phyloP scores from a whole-genome alignment of 1,140 invertebrate species.

The Bombus turneri region DNA sequence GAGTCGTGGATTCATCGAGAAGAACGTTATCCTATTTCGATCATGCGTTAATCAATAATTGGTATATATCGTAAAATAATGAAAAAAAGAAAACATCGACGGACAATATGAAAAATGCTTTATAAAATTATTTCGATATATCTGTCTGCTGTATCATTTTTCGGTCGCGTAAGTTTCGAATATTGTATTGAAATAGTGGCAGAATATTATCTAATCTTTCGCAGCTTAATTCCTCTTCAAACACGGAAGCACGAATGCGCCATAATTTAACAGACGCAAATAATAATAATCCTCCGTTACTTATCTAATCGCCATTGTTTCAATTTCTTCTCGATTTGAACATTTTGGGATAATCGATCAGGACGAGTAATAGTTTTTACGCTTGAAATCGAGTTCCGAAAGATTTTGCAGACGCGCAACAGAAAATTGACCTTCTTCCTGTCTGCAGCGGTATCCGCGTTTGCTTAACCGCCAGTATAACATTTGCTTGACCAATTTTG shows the following conservation, averaged over 20 bases:
- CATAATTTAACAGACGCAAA: not conserved
- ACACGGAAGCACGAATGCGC: conserved; percentile 27
- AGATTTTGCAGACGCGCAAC: not conserved
- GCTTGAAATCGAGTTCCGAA: not conserved
- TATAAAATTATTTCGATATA: not conserved
- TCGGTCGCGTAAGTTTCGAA: not conserved
- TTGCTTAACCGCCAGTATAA: not conserved
- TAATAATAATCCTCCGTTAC: not conserved
- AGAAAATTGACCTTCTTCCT: not conserved
- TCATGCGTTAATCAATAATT: not conserved
- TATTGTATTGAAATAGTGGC: not conserved
- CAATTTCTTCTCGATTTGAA: not conserved
- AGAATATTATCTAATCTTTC: conserved; percentile 34
- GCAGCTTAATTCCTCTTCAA: not conserved
- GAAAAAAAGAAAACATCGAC: not conserved
- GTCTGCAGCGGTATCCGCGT: not conserved
- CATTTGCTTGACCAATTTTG: conserved; percentile 27
- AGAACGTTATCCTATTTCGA: conserved; percentile 2
- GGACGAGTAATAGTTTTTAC: not conserved
- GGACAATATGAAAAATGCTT: not conserved
- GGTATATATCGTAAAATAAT: not conserved
- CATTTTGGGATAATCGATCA: not conserved
- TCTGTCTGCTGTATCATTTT: not conserved
- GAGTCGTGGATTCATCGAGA: too few relatives aligned
- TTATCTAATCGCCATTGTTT: conserved; percentile 13